phyloP scores from a whole-genome alignment of 2,797 vertebrate species.

The Cottoperca gobio region DNA sequence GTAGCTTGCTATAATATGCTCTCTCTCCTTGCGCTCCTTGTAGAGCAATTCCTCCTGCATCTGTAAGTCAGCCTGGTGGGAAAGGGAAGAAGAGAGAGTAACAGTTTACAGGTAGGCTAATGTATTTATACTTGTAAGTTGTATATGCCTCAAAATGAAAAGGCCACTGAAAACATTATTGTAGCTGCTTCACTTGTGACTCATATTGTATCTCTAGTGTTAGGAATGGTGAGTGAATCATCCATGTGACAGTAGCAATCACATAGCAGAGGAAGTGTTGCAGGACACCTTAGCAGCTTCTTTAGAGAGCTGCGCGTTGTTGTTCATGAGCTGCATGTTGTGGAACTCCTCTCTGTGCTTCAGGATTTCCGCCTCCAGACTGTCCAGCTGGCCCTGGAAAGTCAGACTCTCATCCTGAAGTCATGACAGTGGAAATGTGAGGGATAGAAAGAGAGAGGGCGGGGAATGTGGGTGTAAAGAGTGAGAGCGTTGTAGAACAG shows the following conservation, averaged over 20 bases:
- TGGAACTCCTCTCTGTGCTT: conserved; percentile 81
- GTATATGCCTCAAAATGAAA: not conserved
- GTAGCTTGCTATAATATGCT: conserved; percentile 79
- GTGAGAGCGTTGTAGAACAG: not conserved
- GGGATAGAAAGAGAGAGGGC: not conserved
- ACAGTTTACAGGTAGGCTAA: not conserved
- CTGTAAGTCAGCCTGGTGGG: conserved; percentile 84
- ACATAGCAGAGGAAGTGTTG: not conserved
- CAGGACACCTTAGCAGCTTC: conserved; percentile 85
- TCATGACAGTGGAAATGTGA: not conserved
- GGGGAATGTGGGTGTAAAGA: not conserved
- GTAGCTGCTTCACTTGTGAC: not conserved
- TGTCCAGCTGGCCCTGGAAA: conserved; percentile 84
- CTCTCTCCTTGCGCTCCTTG: conserved; percentile 86
- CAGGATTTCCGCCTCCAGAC: conserved; percentile 85
- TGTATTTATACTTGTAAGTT: not conserved
- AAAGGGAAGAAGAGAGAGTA: not conserved
- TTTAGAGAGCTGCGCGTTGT: conserved; percentile 81
- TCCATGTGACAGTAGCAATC: not conserved
- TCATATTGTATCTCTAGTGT: not conserved
- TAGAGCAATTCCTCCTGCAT: conserved; percentile 83
- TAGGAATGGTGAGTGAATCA: not conserved
- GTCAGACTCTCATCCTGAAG: conserved; percentile 89
- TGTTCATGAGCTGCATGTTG: conserved; percentile 83
- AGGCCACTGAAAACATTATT: not conserved